These are phyloP conservation scores for Parochlus steinenii DNA, from an alignment of 2,888 invertebrate species.

Conservation along the genomic window DNA sequence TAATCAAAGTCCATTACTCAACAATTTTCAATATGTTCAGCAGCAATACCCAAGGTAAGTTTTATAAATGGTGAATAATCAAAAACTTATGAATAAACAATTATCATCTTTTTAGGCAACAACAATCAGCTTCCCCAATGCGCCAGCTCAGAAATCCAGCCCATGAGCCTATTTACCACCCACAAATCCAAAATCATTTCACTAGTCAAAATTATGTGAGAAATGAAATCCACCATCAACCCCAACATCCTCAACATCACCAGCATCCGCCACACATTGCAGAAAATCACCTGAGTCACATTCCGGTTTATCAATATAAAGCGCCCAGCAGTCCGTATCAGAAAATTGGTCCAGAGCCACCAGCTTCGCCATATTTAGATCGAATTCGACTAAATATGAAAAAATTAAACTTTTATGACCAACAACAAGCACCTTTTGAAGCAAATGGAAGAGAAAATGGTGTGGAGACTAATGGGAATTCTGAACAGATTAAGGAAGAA, in stretches of 20 bases:
- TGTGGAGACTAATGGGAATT: neutral
- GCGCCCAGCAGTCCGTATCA: neutral
- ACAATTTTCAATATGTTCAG: too few species aligned
- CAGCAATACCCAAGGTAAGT: too few species aligned
- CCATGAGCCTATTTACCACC: neutral
- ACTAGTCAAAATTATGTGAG: constrained; percentile 10
- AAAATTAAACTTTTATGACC: constrained; percentile 11
- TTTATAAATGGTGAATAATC: too few species aligned
- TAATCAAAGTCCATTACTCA: neutral
- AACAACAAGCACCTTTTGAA: constrained; percentile 5
- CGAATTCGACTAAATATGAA: constrained; percentile 8
- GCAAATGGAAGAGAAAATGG: constrained; percentile 1
- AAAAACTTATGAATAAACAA: too few species aligned
- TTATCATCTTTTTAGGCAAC: too few species aligned
- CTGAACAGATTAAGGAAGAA: constrained; percentile 2
- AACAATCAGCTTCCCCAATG: neutral
- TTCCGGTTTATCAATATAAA: neutral
- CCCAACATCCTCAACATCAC: neutral
- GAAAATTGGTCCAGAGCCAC: constrained; percentile 7
- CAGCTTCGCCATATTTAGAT: constrained; percentile 9
- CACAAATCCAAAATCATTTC: constrained; percentile 4
- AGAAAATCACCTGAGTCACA: neutral
- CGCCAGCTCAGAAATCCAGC: neutral
- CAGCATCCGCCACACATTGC: neutral
- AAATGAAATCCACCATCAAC: constrained; percentile 2